Evolutionary conservation across 2,113 vertebrate species (phyloP), one percentile per base, ranked within the genome.

Genomic region (Scatophagus argus): DNA sequence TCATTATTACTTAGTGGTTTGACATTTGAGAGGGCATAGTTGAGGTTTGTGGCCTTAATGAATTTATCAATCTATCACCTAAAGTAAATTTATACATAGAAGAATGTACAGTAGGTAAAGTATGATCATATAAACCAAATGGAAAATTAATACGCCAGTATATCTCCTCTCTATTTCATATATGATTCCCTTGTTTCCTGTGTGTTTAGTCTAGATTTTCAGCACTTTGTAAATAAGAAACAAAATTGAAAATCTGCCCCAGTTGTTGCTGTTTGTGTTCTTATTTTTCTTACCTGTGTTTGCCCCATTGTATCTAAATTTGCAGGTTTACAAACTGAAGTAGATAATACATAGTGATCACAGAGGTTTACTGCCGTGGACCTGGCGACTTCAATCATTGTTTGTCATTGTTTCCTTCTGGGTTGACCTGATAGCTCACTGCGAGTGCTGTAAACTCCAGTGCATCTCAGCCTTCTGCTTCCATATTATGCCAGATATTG

Each of bases 1-100:
- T 86, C 60, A 66, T 84, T 56, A 84, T 68, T 72, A 36, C 23
- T 77, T 17, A 60, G 25, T 73, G 67, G 36, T 8, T 58, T 66
- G 31, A 27, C 36, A 58, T 74, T 85, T 34, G 65, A 41, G 49
- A 61, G 51, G 34, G 31, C 39, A 61, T 58, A 77, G 78, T 29
- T 66, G 58, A 39, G 16, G 25, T 46, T 63, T 51, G 6, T 44
- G 12, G 11, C 11, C 4, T 0, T 1, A 29, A 12, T 64, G 6
- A 78, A 75, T 51, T 32, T 23, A 7, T 74, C 32, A 78, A 75
- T 51, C 38, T 23, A 7, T 74, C 32, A 73, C 29, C 52, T 36
- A 4, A 62, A 54, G 4, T 66, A 21, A 8, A 49, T 64, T 9
- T 4, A 70, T 25, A 13, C 29, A 23, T 25, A n/a, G n/a, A 66